Evolutionary conservation across 2,888 invertebrate genomes (phyloP).

Genomic region (Ptycholaimellus sp.): DNA sequence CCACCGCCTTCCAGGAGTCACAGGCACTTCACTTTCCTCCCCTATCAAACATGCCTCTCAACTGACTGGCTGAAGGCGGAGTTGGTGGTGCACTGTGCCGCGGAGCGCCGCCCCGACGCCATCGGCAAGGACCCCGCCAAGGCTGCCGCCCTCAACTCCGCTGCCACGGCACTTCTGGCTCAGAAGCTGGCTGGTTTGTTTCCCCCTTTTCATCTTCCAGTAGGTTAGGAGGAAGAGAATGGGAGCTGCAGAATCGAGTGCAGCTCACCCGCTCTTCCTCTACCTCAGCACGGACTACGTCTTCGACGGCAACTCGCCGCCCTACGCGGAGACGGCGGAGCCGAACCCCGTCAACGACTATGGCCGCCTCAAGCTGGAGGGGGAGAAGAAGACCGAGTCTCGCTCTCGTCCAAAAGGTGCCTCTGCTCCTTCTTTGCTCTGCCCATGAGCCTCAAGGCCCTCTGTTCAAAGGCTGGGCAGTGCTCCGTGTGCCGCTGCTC

Average conservation of each 20-base stretch:
- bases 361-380: slow-evolving; percentile 32
- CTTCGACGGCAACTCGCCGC: slow-evolving; percentile 34
- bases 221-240: too few relatives aligned
- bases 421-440: slow-evolving; percentile 18
- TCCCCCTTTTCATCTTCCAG: too few relatives aligned
- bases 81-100: slow-evolving; percentile 32
- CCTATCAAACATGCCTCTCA: too few relatives aligned
- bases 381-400: slow-evolving; percentile 31
- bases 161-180: slow-evolving; percentile 27
- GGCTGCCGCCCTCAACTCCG: slow-evolving; percentile 28
- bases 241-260: too few relatives aligned
- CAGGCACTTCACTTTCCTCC: too few relatives aligned
- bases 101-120: slow-evolving; percentile 31
- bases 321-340: slow-evolving; percentile 27
- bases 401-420: slow-evolving; percentile 19
- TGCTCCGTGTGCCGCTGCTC: slow-evolving; percentile 33
- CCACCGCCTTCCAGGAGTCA: too few relatives aligned
- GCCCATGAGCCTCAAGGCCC: not conserved
- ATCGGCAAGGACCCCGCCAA: slow-evolving; percentile 29
- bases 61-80: too few relatives aligned
- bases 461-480: too few relatives aligned
- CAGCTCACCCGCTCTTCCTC: too few relatives aligned
- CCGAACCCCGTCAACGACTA: slow-evolving; percentile 34
- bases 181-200: too few relatives aligned
- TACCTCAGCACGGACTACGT: slow-evolving; percentile 37